Conservation (phyloP, 2,797 vertebrate genomes). For the Oreochromis mossambicus region DNA sequence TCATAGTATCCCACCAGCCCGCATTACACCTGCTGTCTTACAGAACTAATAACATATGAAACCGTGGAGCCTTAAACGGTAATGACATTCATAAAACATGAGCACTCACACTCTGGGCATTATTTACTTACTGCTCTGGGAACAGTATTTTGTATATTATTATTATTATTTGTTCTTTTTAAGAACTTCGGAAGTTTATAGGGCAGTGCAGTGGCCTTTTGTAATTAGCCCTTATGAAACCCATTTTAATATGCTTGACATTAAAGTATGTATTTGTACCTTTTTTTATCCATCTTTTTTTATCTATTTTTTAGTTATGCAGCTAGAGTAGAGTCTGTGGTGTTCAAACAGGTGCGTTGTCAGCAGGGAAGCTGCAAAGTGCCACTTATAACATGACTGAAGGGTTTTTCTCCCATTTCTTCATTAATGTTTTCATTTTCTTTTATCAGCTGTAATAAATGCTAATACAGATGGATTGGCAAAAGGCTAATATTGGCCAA, state of each 20-base stretch:
- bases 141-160: neutral
- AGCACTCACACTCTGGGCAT: neutral
- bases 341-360: neutral
- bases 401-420: neutral
- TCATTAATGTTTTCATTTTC: neutral
- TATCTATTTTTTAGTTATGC: neutral
- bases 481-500: neutral
- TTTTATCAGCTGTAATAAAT: neutral
- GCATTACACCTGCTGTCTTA: neutral
- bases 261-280: neutral
- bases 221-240: neutral
- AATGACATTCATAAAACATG: neutral
- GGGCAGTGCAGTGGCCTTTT: neutral
- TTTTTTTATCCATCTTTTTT: neutral
- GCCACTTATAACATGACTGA: neutral
- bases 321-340: neutral
- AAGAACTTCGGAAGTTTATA: neutral
- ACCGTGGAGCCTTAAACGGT: neutral
- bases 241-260: neutral
- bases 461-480: no score
- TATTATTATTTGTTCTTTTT: neutral
- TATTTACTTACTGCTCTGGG: neutral
- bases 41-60: neutral
- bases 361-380: neutral
- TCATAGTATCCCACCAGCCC: no score